Evolutionary conservation across 1,140 invertebrate genomes (phyloP).

Genomic region (Prorops nasuta): DNA sequence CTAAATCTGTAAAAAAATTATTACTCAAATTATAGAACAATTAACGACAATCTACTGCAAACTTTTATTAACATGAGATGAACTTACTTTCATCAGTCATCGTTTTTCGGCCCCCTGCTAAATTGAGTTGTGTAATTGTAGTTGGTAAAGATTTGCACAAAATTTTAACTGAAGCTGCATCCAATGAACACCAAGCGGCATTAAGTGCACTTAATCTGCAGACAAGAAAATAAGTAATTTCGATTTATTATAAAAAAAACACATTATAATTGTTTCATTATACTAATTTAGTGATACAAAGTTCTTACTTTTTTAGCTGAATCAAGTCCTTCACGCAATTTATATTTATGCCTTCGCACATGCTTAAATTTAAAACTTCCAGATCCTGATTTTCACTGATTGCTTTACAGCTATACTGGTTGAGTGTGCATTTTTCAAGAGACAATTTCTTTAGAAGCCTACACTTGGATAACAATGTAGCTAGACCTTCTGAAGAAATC

Average conservation of each 20-base stretch:
- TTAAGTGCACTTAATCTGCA: conserved; percentile 73
- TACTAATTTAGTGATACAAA: neutral
- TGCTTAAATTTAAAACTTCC: conserved; percentile 73
- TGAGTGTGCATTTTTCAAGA: conserved; percentile 72
- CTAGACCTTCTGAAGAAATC: conserved; percentile 62
- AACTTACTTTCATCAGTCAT: conserved; percentile 73
- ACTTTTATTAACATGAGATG: conserved; percentile 1
- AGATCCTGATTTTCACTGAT: conserved; percentile 68
- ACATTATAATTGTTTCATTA: neutral
- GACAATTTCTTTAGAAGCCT: conserved; percentile 76
- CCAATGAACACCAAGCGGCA: conserved; percentile 78
- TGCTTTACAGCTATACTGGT: conserved; percentile 62
- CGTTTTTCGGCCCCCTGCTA: conserved; percentile 76
- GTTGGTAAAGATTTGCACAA: conserved; percentile 65
- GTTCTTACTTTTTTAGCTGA: conserved; percentile 64
- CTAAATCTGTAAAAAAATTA: conserved; percentile 63
- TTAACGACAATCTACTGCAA: no score
- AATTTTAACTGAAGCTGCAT: conserved; percentile 59
- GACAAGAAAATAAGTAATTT: conserved; percentile 22
- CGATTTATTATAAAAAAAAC: conserved; percentile 2
- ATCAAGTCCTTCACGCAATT: conserved; percentile 64
- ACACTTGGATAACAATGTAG: conserved; percentile 67
- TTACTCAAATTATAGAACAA: conserved; percentile 1
- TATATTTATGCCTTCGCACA: conserved; percentile 66
- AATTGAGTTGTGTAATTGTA: conserved; percentile 70